Conservation (phyloP, 2,113 vertebrate species). For the Mugil cephalus region DNA sequence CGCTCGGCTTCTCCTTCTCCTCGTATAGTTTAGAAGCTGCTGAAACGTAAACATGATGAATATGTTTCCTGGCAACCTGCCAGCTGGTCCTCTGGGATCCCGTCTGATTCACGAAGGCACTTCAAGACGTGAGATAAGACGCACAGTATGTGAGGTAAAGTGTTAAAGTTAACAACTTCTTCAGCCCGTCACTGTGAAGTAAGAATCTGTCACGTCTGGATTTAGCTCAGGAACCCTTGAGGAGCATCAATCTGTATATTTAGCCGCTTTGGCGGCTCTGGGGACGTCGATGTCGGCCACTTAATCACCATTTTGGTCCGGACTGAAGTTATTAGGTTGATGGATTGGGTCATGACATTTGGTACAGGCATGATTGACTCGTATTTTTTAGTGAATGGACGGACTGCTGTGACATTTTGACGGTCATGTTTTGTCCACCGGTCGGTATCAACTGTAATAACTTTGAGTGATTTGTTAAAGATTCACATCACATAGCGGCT, state of each 20-base stretch:
- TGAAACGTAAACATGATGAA: constrained; percentile 26
- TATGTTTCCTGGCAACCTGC: constrained; percentile 22
- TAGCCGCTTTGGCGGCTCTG: constrained; percentile 8
- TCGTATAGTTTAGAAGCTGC: neutral
- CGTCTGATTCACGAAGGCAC: constrained; percentile 8
- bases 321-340: constrained; percentile 26
- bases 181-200: neutral
- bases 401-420: no score
- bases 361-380: no score
- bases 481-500: no score
- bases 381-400: no score
- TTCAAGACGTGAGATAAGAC: no score
- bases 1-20: neutral
- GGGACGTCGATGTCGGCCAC: neutral
- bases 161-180: neutral
- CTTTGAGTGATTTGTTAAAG: no score
- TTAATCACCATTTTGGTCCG: neutral
- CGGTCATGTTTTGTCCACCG: no score
- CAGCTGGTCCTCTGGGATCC: constrained; percentile 17
- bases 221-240: constrained; percentile 2
- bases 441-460: no score
- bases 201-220: constrained; percentile 4
- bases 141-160: neutral
- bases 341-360: neutral
- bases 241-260: constrained; percentile 22